These are phyloP conservation scores for Galago senegalensis DNA, from an alignment of 2,797 vertebrate genomes.

Conservation along the genomic window DNA sequence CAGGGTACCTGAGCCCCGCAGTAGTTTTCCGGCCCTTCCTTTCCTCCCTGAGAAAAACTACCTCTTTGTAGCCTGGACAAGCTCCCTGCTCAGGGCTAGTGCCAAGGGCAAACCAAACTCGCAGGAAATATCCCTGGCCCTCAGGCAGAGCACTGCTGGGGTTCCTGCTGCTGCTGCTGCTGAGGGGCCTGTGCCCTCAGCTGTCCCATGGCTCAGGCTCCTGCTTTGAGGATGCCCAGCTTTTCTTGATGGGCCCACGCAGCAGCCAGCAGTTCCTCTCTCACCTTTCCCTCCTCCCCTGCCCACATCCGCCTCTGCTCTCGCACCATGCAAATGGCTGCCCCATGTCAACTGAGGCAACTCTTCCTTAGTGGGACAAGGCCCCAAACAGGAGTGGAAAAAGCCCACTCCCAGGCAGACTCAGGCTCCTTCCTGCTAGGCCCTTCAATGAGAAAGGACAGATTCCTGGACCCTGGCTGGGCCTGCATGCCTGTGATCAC, in stretches of 20 bases:
- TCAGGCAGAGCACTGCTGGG: too few species aligned
- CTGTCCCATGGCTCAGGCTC: accelerated
- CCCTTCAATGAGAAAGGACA: not conserved
- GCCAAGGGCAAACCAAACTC: not conserved
- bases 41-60: not conserved
- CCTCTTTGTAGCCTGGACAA: not conserved
- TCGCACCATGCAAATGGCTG: not conserved
- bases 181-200: not conserved
- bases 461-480: not conserved
- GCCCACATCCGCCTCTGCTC: conserved; percentile 15
- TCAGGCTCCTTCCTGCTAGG: not conserved
- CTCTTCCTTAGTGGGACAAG: not conserved
- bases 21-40: not conserved
- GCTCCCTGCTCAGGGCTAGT: not conserved
- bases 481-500: not conserved
- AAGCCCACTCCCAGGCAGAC: not conserved
- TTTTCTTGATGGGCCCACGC: conserved; percentile 56
- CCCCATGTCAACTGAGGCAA: not conserved
- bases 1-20: not conserved
- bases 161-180: not conserved
- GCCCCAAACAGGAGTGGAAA: not conserved
- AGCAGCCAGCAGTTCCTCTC: not conserved
- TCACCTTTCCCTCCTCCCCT: not conserved
- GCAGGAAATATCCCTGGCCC: not conserved
- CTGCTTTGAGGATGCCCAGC: not conserved